phyloP scores from a whole-genome alignment of 2,113 vertebrate genomes.

The Pyrgilauda ruficollis region DNA sequence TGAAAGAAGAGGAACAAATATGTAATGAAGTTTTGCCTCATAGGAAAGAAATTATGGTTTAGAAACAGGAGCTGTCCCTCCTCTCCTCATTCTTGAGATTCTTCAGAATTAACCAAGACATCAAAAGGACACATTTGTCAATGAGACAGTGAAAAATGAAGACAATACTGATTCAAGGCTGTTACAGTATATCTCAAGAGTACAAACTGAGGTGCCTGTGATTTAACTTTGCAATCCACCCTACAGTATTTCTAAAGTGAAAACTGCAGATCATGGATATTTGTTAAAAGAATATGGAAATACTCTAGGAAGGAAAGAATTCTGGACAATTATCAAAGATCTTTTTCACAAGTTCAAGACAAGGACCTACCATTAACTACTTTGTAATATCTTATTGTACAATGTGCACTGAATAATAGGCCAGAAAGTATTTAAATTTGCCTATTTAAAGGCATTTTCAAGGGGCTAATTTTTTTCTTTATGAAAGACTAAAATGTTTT shows the following conservation, averaged over 20 bases:
- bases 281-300: background rate
- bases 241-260: background rate
- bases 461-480: background rate
- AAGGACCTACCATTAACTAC: background rate
- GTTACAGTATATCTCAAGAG: background rate
- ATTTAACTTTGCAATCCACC: background rate
- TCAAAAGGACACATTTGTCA: background rate
- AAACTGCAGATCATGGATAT: background rate
- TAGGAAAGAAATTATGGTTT: background rate
- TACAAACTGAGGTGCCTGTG: background rate
- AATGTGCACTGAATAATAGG: background rate
- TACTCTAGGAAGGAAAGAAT: background rate
- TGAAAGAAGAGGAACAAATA: background rate
- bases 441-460: background rate
- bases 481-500: background rate
- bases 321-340: background rate
- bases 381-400: background rate
- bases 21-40: background rate
- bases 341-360: background rate
- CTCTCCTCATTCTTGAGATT: background rate
- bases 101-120: background rate
- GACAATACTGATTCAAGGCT: background rate
- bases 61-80: background rate
- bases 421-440: background rate
- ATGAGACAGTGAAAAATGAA: background rate